These are phyloP conservation scores for Sebastes matsubarae DNA, from an alignment of 2,797 vertebrate genomes.

Conservation along the genomic window DNA sequence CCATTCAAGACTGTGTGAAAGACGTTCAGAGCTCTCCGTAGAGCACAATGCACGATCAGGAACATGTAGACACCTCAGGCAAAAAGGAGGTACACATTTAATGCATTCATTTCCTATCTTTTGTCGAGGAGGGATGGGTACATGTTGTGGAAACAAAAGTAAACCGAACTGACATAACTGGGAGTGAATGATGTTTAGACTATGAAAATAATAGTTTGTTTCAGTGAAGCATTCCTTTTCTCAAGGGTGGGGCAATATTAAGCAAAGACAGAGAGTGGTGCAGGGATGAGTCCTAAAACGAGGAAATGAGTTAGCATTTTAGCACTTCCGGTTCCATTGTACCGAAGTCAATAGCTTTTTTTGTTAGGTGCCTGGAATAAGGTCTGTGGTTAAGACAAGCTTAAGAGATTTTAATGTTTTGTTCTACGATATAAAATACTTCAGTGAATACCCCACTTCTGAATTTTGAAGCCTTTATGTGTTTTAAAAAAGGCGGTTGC, in stretches of 20 bases:
- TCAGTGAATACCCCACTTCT: too few relatives aligned
- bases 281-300: too few relatives aligned
- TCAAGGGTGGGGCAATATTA: neutral
- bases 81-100: slow-evolving; percentile 10
- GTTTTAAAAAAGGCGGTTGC: too few relatives aligned
- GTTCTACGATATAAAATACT: too few relatives aligned
- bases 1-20: slow-evolving; percentile 19
- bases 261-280: neutral
- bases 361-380: too few relatives aligned
- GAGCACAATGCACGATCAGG: neutral
- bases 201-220: neutral
- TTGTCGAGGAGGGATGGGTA: slow-evolving; percentile 4
- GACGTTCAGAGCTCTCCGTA: neutral
- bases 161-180: neutral
- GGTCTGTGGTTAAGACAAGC: too few relatives aligned
- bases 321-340: too few relatives aligned
- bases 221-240: neutral
- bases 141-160: slow-evolving; percentile 25
- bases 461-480: too few relatives aligned
- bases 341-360: too few relatives aligned
- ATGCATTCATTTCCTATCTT: neutral
- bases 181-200: neutral
- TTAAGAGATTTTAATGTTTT: too few relatives aligned
- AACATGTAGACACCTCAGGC: slow-evolving; percentile 7
- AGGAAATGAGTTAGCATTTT: too few relatives aligned